phyloP scores from a whole-genome alignment of 2,113 vertebrate species.

The Archocentrus centrarchus region DNA sequence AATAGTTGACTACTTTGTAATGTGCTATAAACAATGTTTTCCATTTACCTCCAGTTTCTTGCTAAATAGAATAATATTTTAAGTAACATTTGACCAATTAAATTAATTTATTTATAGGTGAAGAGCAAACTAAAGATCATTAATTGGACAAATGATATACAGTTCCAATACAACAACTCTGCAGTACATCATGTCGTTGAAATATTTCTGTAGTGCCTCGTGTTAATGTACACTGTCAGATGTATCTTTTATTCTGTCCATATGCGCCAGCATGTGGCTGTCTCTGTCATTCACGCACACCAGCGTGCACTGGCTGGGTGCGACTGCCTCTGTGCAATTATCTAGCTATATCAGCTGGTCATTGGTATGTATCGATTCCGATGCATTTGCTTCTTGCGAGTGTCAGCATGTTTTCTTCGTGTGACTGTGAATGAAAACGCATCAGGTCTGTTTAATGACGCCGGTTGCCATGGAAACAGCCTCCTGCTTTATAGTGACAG shows the following conservation, averaged over 20 bases:
- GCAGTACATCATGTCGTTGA: background rate
- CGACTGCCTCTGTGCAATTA: background rate
- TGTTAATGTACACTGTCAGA: background rate
- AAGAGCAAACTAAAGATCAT: background rate
- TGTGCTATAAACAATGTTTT: background rate
- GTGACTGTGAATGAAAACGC: constrained; percentile 65
- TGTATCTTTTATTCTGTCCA: background rate
- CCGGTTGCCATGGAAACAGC: constrained; percentile 82
- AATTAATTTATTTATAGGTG: background rate
- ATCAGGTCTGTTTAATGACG: constrained; percentile 82
- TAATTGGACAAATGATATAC: background rate
- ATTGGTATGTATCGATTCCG: constrained; percentile 27
- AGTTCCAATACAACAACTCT: background rate
- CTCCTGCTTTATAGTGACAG: constrained; percentile 69
- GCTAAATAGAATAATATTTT: background rate
- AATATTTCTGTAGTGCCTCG: background rate
- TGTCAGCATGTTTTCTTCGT: constrained; percentile 52
- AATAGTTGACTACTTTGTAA: background rate
- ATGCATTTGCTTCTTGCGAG: constrained; percentile 26
- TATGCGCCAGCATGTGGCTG: background rate
- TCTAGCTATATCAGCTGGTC: constrained; percentile 21
- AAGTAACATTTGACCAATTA: background rate
- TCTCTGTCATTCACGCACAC: background rate
- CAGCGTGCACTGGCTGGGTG: background rate
- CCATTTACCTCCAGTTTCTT: background rate